These are phyloP conservation scores for Scaptomyza polygonia DNA, from an alignment of 2,888 invertebrate species.

Conservation along the genomic window DNA sequence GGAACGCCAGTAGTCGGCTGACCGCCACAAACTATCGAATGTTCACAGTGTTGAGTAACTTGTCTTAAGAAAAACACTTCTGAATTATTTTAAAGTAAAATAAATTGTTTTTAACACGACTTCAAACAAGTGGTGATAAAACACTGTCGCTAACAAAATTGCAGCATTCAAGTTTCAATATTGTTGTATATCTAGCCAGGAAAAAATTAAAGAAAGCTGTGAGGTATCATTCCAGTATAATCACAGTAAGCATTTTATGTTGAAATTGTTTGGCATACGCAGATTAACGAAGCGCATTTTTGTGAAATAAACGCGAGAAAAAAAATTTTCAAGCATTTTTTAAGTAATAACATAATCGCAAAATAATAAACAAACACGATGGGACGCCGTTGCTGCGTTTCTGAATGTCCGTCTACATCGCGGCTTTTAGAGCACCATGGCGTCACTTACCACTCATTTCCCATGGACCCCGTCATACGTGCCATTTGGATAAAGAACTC, in stretches of 20 bases:
- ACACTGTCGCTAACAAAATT: background rate
- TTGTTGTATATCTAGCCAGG: background rate
- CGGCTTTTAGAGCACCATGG: conserved; percentile 85
- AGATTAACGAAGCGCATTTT: conserved; percentile 26
- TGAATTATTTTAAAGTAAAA: background rate
- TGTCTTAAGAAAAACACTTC: background rate
- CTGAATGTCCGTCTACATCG: conserved; percentile 82
- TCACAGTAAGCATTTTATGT: conserved; percentile 28
- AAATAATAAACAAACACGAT: conserved; percentile 51
- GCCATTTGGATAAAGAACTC: conserved; percentile 89
- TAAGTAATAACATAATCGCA: background rate
- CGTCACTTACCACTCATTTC: conserved; percentile 91
- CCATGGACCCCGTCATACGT: conserved; percentile 87
- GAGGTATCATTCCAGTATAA: conserved; percentile 11
- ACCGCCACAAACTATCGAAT: conserved; percentile 16
- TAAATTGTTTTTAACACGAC: too few relatives aligned
- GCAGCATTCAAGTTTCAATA: background rate
- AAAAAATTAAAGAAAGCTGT: background rate
- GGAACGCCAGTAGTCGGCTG: background rate
- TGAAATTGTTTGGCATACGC: background rate
- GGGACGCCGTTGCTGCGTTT: conserved; percentile 83
- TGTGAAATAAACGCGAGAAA: conserved; percentile 21
- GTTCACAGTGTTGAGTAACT: background rate
- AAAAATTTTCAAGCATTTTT: conserved; percentile 1
- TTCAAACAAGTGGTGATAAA: background rate